Evolutionary conservation across 2,113 vertebrate genomes (phyloP).

Genomic region (Vireo altiloquus): DNA sequence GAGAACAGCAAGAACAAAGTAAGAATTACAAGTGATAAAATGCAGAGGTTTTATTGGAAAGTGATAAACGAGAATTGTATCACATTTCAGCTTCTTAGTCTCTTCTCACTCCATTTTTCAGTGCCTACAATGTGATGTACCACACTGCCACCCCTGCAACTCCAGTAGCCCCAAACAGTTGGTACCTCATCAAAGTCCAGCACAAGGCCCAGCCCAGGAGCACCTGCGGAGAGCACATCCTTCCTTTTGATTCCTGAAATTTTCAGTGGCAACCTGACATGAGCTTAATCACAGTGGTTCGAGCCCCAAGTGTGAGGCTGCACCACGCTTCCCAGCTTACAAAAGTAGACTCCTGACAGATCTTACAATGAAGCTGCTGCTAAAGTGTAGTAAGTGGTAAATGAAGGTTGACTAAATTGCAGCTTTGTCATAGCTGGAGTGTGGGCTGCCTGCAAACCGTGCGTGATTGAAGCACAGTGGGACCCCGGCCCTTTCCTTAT

Average conservation of each 20-base stretch:
- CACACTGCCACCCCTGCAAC: neutral
- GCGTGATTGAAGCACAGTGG: neutral
- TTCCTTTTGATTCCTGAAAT: neutral
- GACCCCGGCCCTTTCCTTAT: neutral
- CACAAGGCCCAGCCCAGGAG: neutral
- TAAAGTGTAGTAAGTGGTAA: slow-evolving; percentile 22
- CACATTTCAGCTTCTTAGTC: neutral
- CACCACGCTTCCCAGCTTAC: neutral
- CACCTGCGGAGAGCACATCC: neutral
- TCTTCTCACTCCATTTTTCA: neutral
- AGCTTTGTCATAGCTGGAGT: neutral
- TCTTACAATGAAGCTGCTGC: slow-evolving; percentile 2
- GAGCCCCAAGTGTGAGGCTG: neutral
- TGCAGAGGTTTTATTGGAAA: neutral
- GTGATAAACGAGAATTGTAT: neutral
- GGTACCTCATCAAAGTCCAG: neutral
- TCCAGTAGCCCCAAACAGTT: neutral
- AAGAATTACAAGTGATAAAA: neutral
- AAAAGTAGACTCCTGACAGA: neutral
- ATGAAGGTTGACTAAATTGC: slow-evolving; percentile 27
- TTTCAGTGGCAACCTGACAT: neutral
- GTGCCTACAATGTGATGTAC: neutral
- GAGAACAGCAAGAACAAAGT: neutral
- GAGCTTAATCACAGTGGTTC: slow-evolving; percentile 30
- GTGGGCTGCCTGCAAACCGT: neutral